A percentile compares a stretch with the other conserved stretches of the same genome.
Conservation (phyloP, 1,140 invertebrate species). For the Drosophila malerkotliana region DNA sequence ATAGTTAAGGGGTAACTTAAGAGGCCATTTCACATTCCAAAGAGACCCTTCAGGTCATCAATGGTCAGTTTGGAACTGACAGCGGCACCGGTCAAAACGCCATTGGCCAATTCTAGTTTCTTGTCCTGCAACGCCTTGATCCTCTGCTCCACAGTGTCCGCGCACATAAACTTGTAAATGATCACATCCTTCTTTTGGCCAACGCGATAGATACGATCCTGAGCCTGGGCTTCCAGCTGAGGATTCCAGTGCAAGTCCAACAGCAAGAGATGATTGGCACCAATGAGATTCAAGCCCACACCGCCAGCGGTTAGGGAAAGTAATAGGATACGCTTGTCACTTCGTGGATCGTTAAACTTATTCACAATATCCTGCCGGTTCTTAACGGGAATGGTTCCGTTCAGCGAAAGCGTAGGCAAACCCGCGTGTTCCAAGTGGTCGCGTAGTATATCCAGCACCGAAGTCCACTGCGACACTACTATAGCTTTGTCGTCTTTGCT, state of each 20-base stretch:
- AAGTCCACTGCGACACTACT: constrained; percentile 95
- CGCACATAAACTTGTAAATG: constrained; percentile 94
- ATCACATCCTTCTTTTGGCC: constrained; percentile 93
- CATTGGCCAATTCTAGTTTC: constrained; percentile 92
- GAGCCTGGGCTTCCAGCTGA: constrained; percentile 95
- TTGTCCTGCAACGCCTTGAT: constrained; percentile 91
- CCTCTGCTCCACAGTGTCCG: constrained; percentile 93
- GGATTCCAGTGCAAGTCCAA: constrained; percentile 98
- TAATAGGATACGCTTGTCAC: constrained; percentile 87
- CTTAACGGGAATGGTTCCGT: constrained; percentile 88
- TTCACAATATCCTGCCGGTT: constrained; percentile 87
- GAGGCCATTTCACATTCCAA: constrained; percentile 85
- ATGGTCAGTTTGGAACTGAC: constrained; percentile 88
- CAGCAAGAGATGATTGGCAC: constrained; percentile 95
- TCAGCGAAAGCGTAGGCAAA: constrained; percentile 87
- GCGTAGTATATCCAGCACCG: constrained; percentile 89
- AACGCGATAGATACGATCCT: constrained; percentile 95
- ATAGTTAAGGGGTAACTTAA: not conserved
- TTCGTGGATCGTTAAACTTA: constrained; percentile 88
- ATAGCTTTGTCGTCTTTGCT: constrained; percentile 88
- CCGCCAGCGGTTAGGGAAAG: constrained; percentile 95
- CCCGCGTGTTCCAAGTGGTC: constrained; percentile 85
- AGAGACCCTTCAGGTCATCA: constrained; percentile 91
- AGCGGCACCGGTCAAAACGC: constrained; percentile 88
- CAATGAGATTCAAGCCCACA: constrained; percentile 95